Base-by-base conservation (phyloP, 1,140 invertebrate genomes). In the Pachypsylla venusta region DNA sequence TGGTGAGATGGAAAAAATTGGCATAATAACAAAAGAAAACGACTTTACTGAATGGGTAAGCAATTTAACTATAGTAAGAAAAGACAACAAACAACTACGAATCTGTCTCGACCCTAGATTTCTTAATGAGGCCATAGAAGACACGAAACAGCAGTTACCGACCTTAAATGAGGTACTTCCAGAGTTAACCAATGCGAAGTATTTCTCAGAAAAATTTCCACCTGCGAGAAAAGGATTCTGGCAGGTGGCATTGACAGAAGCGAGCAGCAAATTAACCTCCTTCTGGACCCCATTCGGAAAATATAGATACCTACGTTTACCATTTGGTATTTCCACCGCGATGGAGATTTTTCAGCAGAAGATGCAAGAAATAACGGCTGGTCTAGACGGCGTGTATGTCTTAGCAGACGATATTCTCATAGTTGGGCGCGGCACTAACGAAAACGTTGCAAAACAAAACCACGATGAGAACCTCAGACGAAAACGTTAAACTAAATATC, bases 401-500 rank as follows among this genome's bases (percentile, higher is more conserved):
- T 66, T 67, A 27, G 61, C 67, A 22, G 71, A 74, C 62, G 72
- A 74, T 63, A 61, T 73, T 5, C 20, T 71, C 22, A 58, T 73
- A 24, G 67, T 55, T 54, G 60, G 42, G 19, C 24, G 58, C 10
- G 25, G 27, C 10, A 54, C 28, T 54, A 25, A 54, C 20, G 60
- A 61, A n/a, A 68, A 14, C n/a, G 12, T 19, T 10, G 16, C 2
- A 10, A n/a, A 55, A 25, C 56, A 48, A 26, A 57, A 60, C 28
- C 65, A 67, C 27, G 65, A 65, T 25, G 30, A 60, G 61, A 56
- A 20, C 60, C 12, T 5, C 28, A n/a, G 39, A 58, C 28, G 25
- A n/a, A 7, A 48, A 54, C 22, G 25, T 62, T 2, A 60, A 42
- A n/a, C 28, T 56, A 7, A 58, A 64, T 53, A 48, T 54, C 59